Conservation (phyloP, 2,113 vertebrate species). For the Rhea pennata region DNA sequence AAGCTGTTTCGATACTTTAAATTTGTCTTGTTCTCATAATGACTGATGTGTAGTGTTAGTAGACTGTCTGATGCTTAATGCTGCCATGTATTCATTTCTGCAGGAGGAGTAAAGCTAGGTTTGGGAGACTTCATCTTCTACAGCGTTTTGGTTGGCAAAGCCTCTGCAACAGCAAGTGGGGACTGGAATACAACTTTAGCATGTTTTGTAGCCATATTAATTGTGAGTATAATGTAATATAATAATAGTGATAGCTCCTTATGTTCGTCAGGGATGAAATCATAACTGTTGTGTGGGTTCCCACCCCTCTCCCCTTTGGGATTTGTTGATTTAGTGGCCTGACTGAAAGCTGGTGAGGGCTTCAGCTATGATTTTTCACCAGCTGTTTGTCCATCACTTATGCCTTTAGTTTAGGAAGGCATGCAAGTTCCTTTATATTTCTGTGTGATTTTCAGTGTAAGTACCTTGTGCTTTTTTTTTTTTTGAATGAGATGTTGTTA, state of each 20-base stretch:
- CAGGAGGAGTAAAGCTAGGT: conserved; percentile 97
- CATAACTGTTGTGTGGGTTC: neutral
- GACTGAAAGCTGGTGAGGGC: neutral
- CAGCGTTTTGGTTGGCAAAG: conserved; percentile 98
- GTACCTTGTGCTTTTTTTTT: neutral
- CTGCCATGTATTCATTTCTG: conserved; percentile 43
- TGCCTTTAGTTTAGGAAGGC: neutral
- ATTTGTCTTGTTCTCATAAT: neutral
- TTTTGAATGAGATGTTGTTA: neutral
- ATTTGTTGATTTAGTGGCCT: neutral
- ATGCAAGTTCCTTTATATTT: neutral
- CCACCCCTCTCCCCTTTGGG: neutral
- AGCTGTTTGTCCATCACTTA: neutral
- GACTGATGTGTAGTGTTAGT: neutral
- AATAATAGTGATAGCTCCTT: neutral
- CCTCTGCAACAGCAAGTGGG: conserved; percentile 95
- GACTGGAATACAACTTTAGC: conserved; percentile 99
- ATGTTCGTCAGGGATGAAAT: neutral
- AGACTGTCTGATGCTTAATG: neutral
- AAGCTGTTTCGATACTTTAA: neutral
- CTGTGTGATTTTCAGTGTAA: neutral
- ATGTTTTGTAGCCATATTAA: conserved; percentile 98
- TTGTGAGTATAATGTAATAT: conserved; percentile 81
- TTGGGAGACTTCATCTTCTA: conserved; percentile 99
- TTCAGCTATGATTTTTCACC: neutral